Percentiles rank a stretch among this genome's conserved stretches.
phyloP scores from a whole-genome alignment of 92 coral and sea anemone species.

The Micromussa lordhowensis region DNA sequence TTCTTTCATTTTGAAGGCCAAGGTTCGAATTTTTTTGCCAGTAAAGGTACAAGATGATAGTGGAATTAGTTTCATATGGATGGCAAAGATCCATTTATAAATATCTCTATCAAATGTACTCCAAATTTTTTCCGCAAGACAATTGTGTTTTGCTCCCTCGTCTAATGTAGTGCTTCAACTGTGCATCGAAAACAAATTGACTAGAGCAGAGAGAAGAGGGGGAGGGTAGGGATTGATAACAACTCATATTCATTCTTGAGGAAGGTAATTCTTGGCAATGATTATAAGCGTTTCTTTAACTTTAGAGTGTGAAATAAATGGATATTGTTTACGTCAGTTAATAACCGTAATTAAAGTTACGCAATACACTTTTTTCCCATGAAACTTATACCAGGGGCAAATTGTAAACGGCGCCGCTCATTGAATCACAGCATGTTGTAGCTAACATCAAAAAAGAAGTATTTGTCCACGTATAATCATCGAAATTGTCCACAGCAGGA shows the following conservation, averaged over 20 bases:
- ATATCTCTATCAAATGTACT: not conserved
- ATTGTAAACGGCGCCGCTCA: not conserved
- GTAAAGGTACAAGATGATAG: too few species aligned
- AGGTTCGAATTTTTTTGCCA: not conserved
- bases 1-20: not conserved
- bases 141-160: not conserved
- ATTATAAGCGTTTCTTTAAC: not conserved
- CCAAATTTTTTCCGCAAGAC: not conserved
- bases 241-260: too few species aligned
- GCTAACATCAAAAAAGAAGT: not conserved
- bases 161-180: not conserved
- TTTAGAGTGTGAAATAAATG: not conserved
- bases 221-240: not conserved
- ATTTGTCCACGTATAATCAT: not conserved
- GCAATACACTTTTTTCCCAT: not conserved
- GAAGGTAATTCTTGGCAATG: too few species aligned
- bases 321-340: not conserved
- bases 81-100: not conserved
- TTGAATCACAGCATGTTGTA: conserved; percentile 12
- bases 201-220: not conserved
- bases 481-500: conserved; percentile 13
- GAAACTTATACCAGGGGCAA: not conserved
- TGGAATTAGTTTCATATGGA: not conserved
- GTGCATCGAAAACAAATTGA: not conserved
- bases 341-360: conserved; percentile 8